phyloP scores from a whole-genome alignment of 2,797 vertebrate species.

The Tinamus major region DNA sequence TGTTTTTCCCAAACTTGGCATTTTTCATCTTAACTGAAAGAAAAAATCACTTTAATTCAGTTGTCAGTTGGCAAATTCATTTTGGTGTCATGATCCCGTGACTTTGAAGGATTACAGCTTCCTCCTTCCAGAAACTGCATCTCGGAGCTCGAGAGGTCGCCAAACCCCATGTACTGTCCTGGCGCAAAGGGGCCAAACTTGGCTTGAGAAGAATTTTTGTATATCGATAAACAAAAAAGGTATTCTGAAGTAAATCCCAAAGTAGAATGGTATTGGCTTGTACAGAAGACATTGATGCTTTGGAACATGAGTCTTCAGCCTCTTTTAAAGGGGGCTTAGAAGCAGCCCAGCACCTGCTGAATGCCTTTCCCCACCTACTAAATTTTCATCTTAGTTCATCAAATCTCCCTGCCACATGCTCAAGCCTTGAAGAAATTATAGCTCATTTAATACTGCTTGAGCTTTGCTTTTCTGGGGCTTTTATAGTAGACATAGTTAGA shows the following conservation, averaged over 20 bases:
- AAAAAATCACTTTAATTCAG: conserved; percentile 23
- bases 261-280: conserved; percentile 35
- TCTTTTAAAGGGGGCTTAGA: conserved; percentile 16
- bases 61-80: conserved; percentile 25
- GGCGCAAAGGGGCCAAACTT: not conserved
- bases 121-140: conserved; percentile 16
- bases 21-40: conserved; percentile 23
- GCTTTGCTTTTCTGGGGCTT: conserved; percentile 72
- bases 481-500: conserved; percentile 75
- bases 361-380: conserved; percentile 26
- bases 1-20: conserved; percentile 7
- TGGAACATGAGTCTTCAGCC: conserved; percentile 43
- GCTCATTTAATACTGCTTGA: conserved; percentile 57
- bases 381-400: conserved; percentile 46
- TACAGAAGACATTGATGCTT: conserved; percentile 28
- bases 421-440: conserved; percentile 64
- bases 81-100: conserved; percentile 24
- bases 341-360: conserved; percentile 27
- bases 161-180: not conserved
- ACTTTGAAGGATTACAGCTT: conserved; percentile 20
- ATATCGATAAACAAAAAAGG: conserved; percentile 26
- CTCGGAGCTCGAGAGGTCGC: conserved; percentile 2
- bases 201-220: conserved; percentile 54
- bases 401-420: conserved; percentile 66
- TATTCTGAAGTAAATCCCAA: conserved; percentile 31